Evolutionary conservation across 2,113 vertebrate genomes (phyloP), one percentile per base, ranked within the genome.

Genomic region (Chaetodon trifascialis): DNA sequence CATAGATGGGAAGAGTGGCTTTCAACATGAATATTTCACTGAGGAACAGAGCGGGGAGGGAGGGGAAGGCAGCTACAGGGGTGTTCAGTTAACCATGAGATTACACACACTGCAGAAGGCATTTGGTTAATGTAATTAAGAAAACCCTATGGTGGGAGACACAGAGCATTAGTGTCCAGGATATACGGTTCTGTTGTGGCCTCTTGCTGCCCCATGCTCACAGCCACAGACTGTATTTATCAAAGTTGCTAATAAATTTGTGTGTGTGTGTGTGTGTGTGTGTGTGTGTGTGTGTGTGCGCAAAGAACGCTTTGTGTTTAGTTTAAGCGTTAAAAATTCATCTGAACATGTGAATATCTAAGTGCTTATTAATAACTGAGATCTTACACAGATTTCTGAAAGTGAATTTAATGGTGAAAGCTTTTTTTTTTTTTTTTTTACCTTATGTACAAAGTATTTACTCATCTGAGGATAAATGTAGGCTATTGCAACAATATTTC

Each of bases 121-220:
- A 89, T 93, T 93, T 95, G 91, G 91, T 93, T 95, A 95, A 94
- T 94, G 91, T 95, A 92, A 95, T 95, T 95, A 95, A 93, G 91
- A 93, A 91, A 95, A 93, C 91, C 92, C 91, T 95, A 95, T 94
- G 92, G 91, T 94, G 83, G 86, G 87, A 93, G 93, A 94, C 93
- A 92, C 85, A 83, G 81, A 88, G 84, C 87, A 93, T 95, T 95
- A 95, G 91, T 91, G 91, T 94, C 91, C 87, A 76, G 87, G 87
- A 86, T 80, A 68, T 87, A 76, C 87, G 79, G 66, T 81, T 84
- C 56, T 84, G 66, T 30, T 79, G 68, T 76, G 79, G 85, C 85
- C 90, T 82, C 70, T 81, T 63, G 68, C 70, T 82, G 73, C 86
- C 81, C 88, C 16, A 23, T 34, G 11, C 79, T 72, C 54, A 69